A percentile compares a stretch with the other conserved stretches of the same genome.
These are phyloP conservation scores for Aphidoletes aphidimyza DNA, from an alignment of 2,888 invertebrate genomes.

Conservation along the genomic window DNA sequence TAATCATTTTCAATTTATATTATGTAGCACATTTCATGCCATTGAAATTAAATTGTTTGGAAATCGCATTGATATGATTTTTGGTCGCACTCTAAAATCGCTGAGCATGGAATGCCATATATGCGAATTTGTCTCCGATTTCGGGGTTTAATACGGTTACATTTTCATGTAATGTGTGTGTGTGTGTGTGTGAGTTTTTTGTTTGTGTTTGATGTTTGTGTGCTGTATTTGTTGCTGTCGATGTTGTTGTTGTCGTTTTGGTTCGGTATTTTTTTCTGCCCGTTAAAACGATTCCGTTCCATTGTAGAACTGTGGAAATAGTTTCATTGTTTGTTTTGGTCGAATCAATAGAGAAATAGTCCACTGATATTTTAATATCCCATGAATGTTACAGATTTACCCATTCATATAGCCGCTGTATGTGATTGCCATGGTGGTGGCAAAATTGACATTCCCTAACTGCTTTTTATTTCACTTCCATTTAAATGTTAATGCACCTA, in stretches of 20 bases:
- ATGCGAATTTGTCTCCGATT: conserved; percentile 2
- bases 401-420: too few species aligned
- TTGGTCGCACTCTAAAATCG: not conserved
- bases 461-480: conserved; percentile 11
- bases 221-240: too few species aligned
- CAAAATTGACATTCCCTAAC: conserved; percentile 18
- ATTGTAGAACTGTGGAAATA: too few species aligned
- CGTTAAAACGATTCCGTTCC: too few species aligned
- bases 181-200: too few species aligned
- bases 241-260: too few species aligned
- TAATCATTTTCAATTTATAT: conserved; percentile 36
- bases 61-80: conserved; percentile 26
- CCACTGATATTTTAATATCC: conserved; percentile 16
- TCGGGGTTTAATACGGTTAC: not conserved
- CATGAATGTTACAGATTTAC: too few species aligned
- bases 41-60: conserved; percentile 31
- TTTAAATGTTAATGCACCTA: conserved; percentile 4
- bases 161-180: too few species aligned
- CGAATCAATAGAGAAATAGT: not conserved
- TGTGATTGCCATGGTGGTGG: too few species aligned
- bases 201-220: too few species aligned
- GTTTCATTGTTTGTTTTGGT: not conserved
- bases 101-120: not conserved
- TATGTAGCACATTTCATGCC: conserved; percentile 36
- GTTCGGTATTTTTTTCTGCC: too few species aligned